Conservation (phyloP, 2,888 invertebrate species). For the Monopis laevigella region DNA sequence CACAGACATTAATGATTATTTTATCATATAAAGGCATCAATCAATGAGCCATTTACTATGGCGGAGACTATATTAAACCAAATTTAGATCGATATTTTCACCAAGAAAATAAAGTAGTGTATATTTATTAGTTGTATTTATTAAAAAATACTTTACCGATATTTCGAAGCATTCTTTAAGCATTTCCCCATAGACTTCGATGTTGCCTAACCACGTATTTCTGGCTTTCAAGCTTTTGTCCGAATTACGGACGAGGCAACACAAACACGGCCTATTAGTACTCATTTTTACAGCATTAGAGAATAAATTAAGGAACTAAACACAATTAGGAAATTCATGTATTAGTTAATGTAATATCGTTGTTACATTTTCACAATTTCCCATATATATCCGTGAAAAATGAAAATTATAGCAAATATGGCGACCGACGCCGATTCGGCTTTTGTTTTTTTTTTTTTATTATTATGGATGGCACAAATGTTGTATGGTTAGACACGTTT, state of each 20-base stretch:
- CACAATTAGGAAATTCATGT: not conserved
- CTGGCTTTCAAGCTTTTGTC: slow-evolving; percentile 39
- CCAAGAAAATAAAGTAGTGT: not conserved
- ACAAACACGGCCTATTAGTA: slow-evolving; percentile 31
- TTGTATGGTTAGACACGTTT: no score
- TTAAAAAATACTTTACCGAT: slow-evolving; percentile 31
- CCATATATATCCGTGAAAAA: no score
- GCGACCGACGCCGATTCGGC: not conserved
- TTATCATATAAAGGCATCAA: no score
- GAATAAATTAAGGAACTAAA: not conserved
- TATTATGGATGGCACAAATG: no score
- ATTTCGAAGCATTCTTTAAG: slow-evolving; percentile 55
- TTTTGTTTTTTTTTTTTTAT: not conserved
- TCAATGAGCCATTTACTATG: no score
- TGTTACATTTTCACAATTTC: no score
- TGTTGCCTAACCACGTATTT: slow-evolving; percentile 34
- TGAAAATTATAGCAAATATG: no score
- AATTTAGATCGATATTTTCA: no score
- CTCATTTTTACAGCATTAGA: slow-evolving; percentile 26
- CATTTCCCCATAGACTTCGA: slow-evolving; percentile 49
- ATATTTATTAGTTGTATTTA: not conserved
- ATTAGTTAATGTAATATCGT: no score
- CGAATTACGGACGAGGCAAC: slow-evolving; percentile 41
- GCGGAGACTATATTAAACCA: no score
- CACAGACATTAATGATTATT: no score